Base-by-base conservation (phyloP, 2,113 vertebrate genomes). In the Narcine bancroftii region DNA sequence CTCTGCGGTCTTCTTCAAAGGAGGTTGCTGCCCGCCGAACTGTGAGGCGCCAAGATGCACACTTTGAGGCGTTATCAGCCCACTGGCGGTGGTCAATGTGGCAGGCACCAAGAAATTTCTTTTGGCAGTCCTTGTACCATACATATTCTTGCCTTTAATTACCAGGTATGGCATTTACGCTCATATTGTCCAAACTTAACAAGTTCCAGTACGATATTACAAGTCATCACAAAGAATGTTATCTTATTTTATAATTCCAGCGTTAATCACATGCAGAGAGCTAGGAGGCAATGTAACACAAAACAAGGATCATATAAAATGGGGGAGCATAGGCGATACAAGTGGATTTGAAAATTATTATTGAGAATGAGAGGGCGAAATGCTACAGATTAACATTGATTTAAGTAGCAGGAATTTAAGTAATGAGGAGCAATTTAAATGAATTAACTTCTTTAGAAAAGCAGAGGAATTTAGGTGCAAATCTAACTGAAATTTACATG, bases 361-460 rank as follows among this genome's bases (percentile, higher is more conserved):
- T 56, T n/a, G 33, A 60, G 19, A n/a, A 36, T 63, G 33, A 53
- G 47, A 83, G 47, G 53, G 53, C 60, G 26, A 53, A 63, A 21
- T 36, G 19, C 33, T 15, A 60, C 56, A 60, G n/a, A 60, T 11
- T 83, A 26, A 83, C 50, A 26, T 83, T 56, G 17, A 87, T 87
- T 87, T 87, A n/a, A 87, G 47, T 21, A 63, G n/a, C 81, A 63
- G 33, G n/a, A 87, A 56, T 56, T 50, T 85, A 85, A 63, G 53
- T 60, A 36, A 60, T 85, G 81, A 26, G 13, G 45, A 21, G 53
- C 53, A 60, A 87, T 63, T 63, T 2, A 26, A 9, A 19, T n/a
- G 2, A 33, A 42, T 87, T 87, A 60, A n/a, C 81, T 87, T 87
- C 56, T n/a, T 36, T 15, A 60, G 53, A 36, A 87, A 60, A 60